Conservation (phyloP, 2,797 vertebrate genomes). For the Cottoperca gobio region DNA sequence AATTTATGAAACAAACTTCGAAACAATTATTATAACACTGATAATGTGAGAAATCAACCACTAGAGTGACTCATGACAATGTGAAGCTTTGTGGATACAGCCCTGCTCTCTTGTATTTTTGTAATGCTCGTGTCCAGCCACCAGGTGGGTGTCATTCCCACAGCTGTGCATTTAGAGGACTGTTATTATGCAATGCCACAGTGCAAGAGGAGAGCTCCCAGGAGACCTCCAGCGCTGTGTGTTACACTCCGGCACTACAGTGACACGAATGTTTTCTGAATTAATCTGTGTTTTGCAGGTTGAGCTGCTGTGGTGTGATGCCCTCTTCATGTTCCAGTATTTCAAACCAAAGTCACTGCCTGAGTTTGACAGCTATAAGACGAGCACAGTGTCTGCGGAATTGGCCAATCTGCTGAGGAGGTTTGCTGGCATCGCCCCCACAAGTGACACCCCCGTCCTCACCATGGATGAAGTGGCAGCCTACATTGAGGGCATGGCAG, state of each 20-base stretch:
- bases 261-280: not conserved
- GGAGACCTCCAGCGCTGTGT: slow-evolving; percentile 1
- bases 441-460: slow-evolving; percentile 87
- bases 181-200: slow-evolving; percentile 23
- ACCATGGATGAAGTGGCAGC: slow-evolving; percentile 91
- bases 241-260: not conserved
- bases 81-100: not conserved
- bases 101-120: slow-evolving; percentile 34
- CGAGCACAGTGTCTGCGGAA: slow-evolving; percentile 97
- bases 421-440: slow-evolving; percentile 90
- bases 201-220: slow-evolving; percentile 12
- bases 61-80: not conserved
- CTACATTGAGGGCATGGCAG: slow-evolving; percentile 91
- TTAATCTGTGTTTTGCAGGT: slow-evolving; percentile 83
- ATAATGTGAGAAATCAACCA: not conserved
- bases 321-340: slow-evolving; percentile 96
- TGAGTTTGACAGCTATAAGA: slow-evolving; percentile 99
- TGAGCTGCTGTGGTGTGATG: slow-evolving; percentile 93
- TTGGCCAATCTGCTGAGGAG: slow-evolving; percentile 95
- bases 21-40: not conserved
- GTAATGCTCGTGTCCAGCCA: slow-evolving; percentile 57
- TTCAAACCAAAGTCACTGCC: slow-evolving; percentile 98
- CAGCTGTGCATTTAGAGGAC: slow-evolving; percentile 5
- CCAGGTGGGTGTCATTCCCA: slow-evolving; percentile 61
- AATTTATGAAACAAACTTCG: not conserved